These are phyloP conservation scores for Aplodontia rufa DNA, from an alignment of 2,113 vertebrate genomes.

Conservation along the genomic window DNA sequence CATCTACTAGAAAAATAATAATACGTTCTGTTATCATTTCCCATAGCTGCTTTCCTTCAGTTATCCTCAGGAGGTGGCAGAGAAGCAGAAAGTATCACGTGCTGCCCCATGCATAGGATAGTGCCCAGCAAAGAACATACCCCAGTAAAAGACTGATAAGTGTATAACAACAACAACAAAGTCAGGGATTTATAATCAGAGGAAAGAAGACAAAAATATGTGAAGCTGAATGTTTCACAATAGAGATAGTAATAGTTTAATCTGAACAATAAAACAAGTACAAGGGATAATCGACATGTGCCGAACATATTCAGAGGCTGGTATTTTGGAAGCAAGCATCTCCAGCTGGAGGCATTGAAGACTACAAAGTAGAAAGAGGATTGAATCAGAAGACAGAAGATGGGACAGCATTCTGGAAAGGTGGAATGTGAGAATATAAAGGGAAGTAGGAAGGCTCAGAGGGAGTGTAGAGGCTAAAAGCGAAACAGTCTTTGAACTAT, in stretches of 20 bases:
- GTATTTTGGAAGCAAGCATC: background rate
- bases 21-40: background rate
- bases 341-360: background rate
- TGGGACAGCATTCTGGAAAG: background rate
- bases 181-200: background rate
- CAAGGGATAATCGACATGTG: background rate
- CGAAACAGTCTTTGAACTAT: background rate
- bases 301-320: background rate
- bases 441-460: background rate
- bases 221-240: background rate
- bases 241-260: background rate
- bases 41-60: background rate
- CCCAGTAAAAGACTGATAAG: background rate
- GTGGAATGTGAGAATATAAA: background rate
- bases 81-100: too few relatives aligned
- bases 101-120: background rate
- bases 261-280: background rate
- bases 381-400: background rate
- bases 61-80: background rate
- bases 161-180: background rate
- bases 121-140: background rate
- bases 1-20: background rate
- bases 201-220: background rate
- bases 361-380: background rate
- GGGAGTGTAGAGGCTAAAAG: background rate